Percentiles rank a stretch among this genome's conserved stretches.
These are phyloP conservation scores for Leptothorax acervorum DNA, from an alignment of 2,888 invertebrate species.

Conservation along the genomic window DNA sequence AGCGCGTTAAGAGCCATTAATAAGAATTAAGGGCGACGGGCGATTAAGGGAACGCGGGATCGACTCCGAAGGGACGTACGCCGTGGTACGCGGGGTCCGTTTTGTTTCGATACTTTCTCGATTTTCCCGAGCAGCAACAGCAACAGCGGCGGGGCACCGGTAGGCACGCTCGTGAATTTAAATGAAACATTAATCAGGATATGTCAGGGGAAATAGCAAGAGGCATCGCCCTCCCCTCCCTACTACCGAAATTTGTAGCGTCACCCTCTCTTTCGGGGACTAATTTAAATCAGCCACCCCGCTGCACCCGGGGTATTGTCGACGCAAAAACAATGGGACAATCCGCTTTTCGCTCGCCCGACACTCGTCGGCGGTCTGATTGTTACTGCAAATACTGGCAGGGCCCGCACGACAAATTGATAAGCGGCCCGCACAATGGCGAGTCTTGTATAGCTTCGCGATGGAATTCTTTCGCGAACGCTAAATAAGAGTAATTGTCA, in stretches of 20 bases:
- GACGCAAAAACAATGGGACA: conserved; percentile 58
- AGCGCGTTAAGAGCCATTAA: conserved; percentile 53
- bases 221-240: conserved; percentile 44
- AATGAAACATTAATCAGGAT: conserved; percentile 72
- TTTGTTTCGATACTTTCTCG: conserved; percentile 47
- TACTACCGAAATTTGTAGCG: conserved; percentile 55
- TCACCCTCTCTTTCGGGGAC: conserved; percentile 61
- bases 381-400: conserved; percentile 49
- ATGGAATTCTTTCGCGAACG: conserved; percentile 15
- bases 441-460: conserved; percentile 1
- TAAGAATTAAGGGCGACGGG: conserved; percentile 51
- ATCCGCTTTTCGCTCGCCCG: conserved; percentile 45
- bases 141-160: neutral
- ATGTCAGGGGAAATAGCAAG: conserved; percentile 62
- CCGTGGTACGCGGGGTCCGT: neutral
- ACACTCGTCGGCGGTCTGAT: conserved; percentile 22
- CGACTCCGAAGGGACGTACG: conserved; percentile 36
- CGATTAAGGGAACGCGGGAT: conserved; percentile 43
- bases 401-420: conserved; percentile 45
- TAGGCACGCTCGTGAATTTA: conserved; percentile 59
- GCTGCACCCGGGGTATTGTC: conserved; percentile 39
- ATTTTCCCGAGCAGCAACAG: conserved; percentile 30
- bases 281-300: conserved; percentile 68
- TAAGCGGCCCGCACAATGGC: conserved; percentile 37
- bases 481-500: conserved; percentile 26